Conservation (phyloP, 2,797 vertebrate genomes). For the Hoplostethus mediterraneus region DNA sequence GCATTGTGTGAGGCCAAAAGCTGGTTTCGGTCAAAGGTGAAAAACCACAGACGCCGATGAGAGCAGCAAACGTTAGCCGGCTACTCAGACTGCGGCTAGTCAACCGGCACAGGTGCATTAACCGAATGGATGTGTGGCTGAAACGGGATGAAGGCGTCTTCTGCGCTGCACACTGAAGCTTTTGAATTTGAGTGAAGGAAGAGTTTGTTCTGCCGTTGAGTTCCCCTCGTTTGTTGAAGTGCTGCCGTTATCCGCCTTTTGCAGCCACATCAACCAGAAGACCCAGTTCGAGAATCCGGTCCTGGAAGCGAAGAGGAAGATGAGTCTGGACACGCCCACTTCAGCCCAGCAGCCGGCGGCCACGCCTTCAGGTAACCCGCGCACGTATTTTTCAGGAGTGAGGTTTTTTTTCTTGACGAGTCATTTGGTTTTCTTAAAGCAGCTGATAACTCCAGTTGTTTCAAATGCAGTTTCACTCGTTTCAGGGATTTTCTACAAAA, state of each 20-base stretch:
- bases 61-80: neutral
- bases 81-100: slow-evolving; percentile 6
- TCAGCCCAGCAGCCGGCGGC: slow-evolving; percentile 59
- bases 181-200: neutral
- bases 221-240: neutral
- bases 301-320: slow-evolving; percentile 93
- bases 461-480: too few species aligned
- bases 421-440: too few species aligned
- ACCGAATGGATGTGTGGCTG: neutral
- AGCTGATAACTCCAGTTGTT: too few species aligned
- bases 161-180: neutral
- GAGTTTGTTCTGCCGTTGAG: neutral
- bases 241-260: slow-evolving; percentile 34
- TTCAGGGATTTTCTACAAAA: too few species aligned
- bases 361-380: slow-evolving; percentile 76
- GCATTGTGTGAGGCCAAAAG: neutral
- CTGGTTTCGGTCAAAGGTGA: slow-evolving; percentile 7
- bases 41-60: neutral
- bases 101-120: neutral
- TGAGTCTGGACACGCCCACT: slow-evolving; percentile 71
- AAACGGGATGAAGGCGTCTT: neutral
- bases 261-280: slow-evolving; percentile 98
- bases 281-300: slow-evolving; percentile 99
- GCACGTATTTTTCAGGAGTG: too few species aligned
- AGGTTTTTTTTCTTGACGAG: too few species aligned